A percentile compares a stretch with the other conserved stretches of the same genome.
Conservation (phyloP, 2,797 vertebrate genomes). For the Pyrocephalus nanus region DNA sequence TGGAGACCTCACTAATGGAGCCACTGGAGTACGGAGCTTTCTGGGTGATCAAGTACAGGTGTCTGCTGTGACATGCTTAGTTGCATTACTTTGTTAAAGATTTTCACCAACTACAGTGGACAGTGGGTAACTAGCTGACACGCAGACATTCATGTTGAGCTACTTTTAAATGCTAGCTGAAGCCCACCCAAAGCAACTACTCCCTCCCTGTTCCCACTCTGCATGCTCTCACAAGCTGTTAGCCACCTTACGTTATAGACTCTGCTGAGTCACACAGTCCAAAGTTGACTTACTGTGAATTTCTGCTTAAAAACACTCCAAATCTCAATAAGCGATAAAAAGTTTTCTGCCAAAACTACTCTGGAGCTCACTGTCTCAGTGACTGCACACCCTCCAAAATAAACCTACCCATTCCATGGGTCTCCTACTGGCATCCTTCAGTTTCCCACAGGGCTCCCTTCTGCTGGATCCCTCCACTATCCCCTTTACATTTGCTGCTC, state of each 20-base stretch:
- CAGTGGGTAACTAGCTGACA: background rate
- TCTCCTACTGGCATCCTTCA: background rate
- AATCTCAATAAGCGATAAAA: background rate
- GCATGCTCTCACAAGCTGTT: conserved; percentile 21
- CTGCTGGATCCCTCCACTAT: background rate
- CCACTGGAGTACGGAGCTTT: background rate
- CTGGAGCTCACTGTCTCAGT: background rate
- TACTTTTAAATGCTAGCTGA: conserved; percentile 40
- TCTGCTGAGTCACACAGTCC: conserved; percentile 12
- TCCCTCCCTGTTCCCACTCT: background rate
- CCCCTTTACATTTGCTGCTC: background rate
- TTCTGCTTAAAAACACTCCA: conserved; percentile 11
- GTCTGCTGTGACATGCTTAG: background rate
- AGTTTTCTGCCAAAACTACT: background rate
- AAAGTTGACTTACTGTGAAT: background rate
- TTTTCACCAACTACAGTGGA: background rate
- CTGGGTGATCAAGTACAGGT: background rate
- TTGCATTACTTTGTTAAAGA: background rate
- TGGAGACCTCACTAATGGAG: background rate
- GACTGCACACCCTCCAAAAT: background rate
- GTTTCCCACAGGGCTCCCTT: background rate
- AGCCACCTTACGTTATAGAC: background rate
- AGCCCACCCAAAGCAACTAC: conserved; percentile 2
- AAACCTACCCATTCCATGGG: background rate
- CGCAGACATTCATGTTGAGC: background rate